These are phyloP conservation scores for Hyperopisus bebe DNA, from an alignment of 2,113 vertebrate genomes.

Conservation along the genomic window DNA sequence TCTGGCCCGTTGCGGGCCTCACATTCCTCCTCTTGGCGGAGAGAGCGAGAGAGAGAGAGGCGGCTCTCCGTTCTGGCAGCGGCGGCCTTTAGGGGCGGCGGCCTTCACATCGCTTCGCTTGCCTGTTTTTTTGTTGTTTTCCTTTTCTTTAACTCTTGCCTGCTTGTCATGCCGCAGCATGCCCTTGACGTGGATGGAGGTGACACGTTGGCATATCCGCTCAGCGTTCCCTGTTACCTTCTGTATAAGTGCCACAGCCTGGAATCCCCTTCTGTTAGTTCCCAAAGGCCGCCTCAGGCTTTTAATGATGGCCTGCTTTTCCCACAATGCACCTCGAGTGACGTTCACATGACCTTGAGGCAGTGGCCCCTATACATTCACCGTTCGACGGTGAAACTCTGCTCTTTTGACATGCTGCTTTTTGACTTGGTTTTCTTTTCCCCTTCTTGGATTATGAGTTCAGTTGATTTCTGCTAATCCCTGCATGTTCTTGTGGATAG, in stretches of 20 bases:
- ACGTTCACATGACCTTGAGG: no score
- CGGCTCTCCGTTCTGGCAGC: constrained; percentile 21
- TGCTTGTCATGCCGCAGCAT: constrained; percentile 43
- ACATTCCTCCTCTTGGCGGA: not conserved
- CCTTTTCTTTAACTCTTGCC: not conserved
- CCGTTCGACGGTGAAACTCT: constrained; percentile 22
- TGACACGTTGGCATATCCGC: constrained; percentile 31
- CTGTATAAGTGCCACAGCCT: constrained; percentile 16
- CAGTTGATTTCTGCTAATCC: constrained; percentile 23
- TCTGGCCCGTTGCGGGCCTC: not conserved
- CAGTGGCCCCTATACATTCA: not conserved
- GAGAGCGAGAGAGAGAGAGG: not conserved
- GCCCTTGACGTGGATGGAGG: constrained; percentile 23
- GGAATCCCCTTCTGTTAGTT: not conserved
- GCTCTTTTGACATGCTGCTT: not conserved
- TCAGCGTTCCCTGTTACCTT: not conserved
- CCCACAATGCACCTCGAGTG: not conserved
- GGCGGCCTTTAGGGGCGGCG: not conserved
- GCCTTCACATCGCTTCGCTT: not conserved
- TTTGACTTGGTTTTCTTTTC: constrained; percentile 20
- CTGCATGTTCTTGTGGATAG: constrained; percentile 45
- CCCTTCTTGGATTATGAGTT: constrained; percentile 33
- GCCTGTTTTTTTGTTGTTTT: not conserved
- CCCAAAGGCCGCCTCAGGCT: not conserved
- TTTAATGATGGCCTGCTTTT: not conserved